phyloP scores from a whole-genome alignment of 2,888 invertebrate genomes.

The Callinectes sapidus region DNA sequence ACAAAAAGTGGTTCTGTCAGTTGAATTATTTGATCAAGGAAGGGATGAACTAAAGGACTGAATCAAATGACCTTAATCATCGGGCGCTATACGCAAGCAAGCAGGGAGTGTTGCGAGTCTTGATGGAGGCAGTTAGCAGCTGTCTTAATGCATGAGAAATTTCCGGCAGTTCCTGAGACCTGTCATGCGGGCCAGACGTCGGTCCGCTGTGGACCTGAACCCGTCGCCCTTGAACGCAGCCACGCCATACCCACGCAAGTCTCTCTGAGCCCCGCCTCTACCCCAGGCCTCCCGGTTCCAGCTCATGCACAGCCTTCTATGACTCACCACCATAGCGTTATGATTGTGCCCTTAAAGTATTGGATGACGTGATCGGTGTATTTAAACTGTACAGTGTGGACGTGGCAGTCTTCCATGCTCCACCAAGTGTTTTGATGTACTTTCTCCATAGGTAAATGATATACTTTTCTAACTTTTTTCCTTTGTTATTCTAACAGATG shows the following conservation, averaged over 20 bases:
- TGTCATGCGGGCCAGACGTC: neutral
- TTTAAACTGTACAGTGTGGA: neutral
- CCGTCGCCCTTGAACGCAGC: constrained; percentile 38
- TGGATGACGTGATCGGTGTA: neutral
- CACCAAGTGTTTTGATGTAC: neutral
- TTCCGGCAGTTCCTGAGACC: neutral
- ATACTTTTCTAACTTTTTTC: neutral
- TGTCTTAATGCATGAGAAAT: neutral
- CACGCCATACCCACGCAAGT: neutral
- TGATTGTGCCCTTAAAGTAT: neutral
- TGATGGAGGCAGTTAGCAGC: neutral
- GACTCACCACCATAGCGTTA: neutral
- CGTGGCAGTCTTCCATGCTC: neutral
- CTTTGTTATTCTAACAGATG: constrained; percentile 66
- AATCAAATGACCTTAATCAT: neutral
- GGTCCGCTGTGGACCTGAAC: neutral
- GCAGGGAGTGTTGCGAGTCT: neutral
- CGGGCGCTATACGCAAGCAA: neutral
- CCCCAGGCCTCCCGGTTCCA: neutral
- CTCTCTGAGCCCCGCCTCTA: neutral
- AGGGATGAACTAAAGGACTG: neutral
- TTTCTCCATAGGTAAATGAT: neutral
- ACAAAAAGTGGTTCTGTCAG: neutral
- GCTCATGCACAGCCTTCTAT: neutral
- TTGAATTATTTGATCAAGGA: neutral